A percentile compares a stretch with the other conserved stretches of the same genome.
These are phyloP conservation scores for Glaucopsyche alexis DNA, from an alignment of 2,888 invertebrate species.

Conservation along the genomic window DNA sequence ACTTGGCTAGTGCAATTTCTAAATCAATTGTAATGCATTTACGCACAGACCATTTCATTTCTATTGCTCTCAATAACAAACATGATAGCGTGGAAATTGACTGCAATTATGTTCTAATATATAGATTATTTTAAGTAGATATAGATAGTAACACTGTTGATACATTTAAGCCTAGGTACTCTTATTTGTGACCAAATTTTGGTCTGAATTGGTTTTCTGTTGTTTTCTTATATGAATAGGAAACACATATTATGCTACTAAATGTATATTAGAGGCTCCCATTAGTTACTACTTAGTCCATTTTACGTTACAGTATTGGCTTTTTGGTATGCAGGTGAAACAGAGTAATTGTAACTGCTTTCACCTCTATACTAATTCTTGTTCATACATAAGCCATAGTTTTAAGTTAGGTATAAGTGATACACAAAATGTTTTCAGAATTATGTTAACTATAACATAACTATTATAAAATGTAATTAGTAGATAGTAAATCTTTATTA, in stretches of 20 bases:
- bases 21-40: slow-evolving; percentile 57
- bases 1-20: slow-evolving; percentile 68
- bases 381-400: slow-evolving; percentile 12
- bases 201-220: neutral
- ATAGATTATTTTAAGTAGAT: neutral
- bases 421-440: slow-evolving; percentile 51
- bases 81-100: neutral
- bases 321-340: slow-evolving; percentile 57
- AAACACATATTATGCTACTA: neutral
- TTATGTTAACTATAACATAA: slow-evolving; percentile 51
- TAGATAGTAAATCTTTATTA: slow-evolving; percentile 7
- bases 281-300: neutral
- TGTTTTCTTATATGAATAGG: neutral
- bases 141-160: neutral
- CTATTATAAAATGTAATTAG: slow-evolving; percentile 50
- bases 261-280: slow-evolving; percentile 9
- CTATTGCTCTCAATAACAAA: neutral
- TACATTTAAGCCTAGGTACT: neutral
- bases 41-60: slow-evolving; percentile 52
- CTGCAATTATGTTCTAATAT: neutral
- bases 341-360: slow-evolving; percentile 41
- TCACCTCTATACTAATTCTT: slow-evolving; percentile 52
- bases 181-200: neutral
- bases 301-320: slow-evolving; percentile 77
- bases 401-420: slow-evolving; percentile 4